phyloP scores from a whole-genome alignment of 1,140 invertebrate species.

The Bombus consobrinus region DNA sequence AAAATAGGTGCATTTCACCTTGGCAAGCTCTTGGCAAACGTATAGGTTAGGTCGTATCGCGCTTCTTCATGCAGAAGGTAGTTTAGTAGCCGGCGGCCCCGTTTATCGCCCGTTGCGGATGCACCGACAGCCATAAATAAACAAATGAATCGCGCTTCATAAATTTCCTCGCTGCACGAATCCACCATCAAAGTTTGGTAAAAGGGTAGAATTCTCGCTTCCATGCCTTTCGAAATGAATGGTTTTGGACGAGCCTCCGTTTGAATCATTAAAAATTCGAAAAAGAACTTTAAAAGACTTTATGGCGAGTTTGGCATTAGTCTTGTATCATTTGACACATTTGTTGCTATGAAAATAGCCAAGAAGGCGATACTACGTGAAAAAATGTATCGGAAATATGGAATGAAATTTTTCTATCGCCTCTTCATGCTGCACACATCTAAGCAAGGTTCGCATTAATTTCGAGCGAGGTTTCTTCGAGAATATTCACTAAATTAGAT shows the following conservation, averaged over 20 bases:
- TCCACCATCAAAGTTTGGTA: background rate
- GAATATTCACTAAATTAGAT: background rate
- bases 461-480: background rate
- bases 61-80: background rate
- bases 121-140: constrained; percentile 28
- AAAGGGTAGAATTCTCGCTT: background rate
- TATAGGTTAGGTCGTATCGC: background rate
- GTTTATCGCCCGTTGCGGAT: constrained; percentile 8
- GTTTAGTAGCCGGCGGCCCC: constrained; percentile 4
- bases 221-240: background rate
- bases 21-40: background rate
- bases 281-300: too few species aligned
- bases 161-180: constrained; percentile 6
- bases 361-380: background rate
- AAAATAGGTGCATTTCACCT: background rate
- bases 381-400: background rate
- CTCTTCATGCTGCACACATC: background rate
- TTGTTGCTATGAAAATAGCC: too few species aligned
- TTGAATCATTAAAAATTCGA: background rate
- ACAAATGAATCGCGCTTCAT: background rate
- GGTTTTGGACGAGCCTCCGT: too few species aligned
- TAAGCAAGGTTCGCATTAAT: background rate
- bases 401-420: too few species aligned
- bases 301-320: too few species aligned
- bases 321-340: too few species aligned